Conservation (phyloP, 1,140 invertebrate genomes). For the Drosophila virilis region DNA sequence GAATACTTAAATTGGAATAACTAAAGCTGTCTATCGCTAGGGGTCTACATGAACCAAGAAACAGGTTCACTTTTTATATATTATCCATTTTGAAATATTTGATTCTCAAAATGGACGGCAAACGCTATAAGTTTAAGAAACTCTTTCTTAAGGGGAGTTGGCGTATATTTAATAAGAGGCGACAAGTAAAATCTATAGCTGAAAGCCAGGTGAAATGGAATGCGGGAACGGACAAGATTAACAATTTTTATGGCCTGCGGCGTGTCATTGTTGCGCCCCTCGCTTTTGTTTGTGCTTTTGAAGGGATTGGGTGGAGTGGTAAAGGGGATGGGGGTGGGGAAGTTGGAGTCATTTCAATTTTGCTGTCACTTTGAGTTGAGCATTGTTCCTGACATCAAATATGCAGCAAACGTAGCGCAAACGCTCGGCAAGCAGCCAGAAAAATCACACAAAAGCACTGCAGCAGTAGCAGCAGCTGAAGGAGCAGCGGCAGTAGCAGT, state of each 20-base stretch:
- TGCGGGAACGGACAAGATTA: conserved; percentile 12
- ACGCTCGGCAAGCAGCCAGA: conserved; percentile 44
- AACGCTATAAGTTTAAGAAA: too few relatives aligned
- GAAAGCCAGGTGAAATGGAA: background rate
- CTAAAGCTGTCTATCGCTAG: too few relatives aligned
- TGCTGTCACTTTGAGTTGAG: conserved; percentile 35
- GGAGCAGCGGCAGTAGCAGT: background rate
- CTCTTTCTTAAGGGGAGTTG: background rate
- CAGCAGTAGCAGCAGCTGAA: conserved; percentile 17
- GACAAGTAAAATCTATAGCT: background rate
- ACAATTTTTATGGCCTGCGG: background rate
- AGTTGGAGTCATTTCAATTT: conserved; percentile 42
- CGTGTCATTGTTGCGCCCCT: background rate
- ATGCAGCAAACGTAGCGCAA: conserved; percentile 43
- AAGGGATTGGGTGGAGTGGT: background rate
- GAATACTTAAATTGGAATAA: too few relatives aligned
- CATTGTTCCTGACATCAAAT: conserved; percentile 53
- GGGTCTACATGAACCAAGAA: too few relatives aligned
- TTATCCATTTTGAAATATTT: too few relatives aligned
- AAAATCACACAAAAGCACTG: conserved; percentile 55
- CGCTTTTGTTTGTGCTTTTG: background rate
- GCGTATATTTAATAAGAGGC: background rate
- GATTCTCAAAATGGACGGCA: too few relatives aligned
- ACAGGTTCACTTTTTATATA: too few relatives aligned
- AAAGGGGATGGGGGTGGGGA: background rate